Percentiles rank a stretch among this genome's conserved stretches.
These are phyloP conservation scores for Otocyon megalotis DNA, from an alignment of 2,113 vertebrate species.

Conservation along the genomic window DNA sequence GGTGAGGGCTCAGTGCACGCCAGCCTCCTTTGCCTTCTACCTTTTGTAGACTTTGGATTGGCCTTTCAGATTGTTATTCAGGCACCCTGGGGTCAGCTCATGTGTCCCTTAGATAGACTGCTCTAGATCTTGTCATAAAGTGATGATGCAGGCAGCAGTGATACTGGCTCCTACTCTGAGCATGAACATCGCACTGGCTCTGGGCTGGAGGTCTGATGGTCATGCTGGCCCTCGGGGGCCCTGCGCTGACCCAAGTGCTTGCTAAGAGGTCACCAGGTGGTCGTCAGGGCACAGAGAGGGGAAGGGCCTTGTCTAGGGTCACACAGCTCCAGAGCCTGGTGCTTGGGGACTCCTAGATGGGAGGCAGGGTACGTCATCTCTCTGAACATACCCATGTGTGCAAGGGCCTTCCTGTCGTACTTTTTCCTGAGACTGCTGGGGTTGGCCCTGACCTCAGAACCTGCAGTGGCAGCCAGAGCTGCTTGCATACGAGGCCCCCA, in stretches of 20 bases:
- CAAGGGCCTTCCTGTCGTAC: background rate
- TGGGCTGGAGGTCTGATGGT: background rate
- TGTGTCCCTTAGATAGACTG: background rate
- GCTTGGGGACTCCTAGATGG: background rate
- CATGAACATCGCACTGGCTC: accelerated
- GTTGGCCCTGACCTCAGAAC: background rate
- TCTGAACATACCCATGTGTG: accelerated
- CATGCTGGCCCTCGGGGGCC: background rate
- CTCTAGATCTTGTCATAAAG: background rate
- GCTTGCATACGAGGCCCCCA: background rate
- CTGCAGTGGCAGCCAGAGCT: background rate
- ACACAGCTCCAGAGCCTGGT: background rate
- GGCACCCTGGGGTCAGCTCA: background rate
- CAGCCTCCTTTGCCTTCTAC: background rate
- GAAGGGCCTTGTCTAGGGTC: background rate
- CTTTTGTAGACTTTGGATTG: background rate
- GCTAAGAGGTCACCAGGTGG: background rate
- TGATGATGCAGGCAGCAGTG: too few relatives aligned
- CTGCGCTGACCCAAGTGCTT: background rate
- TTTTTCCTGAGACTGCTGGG: background rate
- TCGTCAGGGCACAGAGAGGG: background rate
- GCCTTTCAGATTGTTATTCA: background rate
- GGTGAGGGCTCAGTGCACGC: accelerated
- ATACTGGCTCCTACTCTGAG: background rate
- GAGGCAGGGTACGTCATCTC: background rate